phyloP scores from a whole-genome alignment of 2,888 invertebrate genomes.

The Frankliniella fusca region DNA sequence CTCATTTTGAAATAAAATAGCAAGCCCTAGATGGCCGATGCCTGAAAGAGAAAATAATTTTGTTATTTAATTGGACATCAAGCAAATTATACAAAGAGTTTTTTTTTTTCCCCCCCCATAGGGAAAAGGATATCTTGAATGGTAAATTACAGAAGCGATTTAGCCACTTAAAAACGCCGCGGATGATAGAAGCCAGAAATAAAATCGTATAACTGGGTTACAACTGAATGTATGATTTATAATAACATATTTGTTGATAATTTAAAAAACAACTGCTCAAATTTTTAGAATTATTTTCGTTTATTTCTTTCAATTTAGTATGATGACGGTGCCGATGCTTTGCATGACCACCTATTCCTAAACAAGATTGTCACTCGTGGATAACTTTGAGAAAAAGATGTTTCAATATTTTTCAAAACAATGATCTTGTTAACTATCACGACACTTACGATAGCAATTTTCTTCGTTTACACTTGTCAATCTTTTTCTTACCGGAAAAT shows the following conservation, averaged over 20 bases:
- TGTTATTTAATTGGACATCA: too few relatives aligned
- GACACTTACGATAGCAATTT: too few relatives aligned
- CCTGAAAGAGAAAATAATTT: too few relatives aligned
- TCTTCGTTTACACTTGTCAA: background rate
- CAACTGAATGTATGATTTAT: background rate
- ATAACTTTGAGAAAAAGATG: background rate
- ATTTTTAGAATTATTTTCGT: background rate
- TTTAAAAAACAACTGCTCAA: background rate
- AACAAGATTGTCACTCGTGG: background rate
- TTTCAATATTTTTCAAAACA: background rate
- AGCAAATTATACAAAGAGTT: too few relatives aligned
- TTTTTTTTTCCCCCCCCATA: too few relatives aligned
- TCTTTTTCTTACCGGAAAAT: background rate
- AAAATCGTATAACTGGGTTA: too few relatives aligned
- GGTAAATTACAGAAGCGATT: too few relatives aligned
- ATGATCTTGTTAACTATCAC: background rate
- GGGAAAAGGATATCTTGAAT: too few relatives aligned
- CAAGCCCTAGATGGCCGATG: too few relatives aligned
- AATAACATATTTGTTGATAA: background rate
- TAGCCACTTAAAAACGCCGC: too few relatives aligned
- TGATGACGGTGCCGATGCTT: constrained; percentile 24
- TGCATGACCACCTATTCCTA: background rate
- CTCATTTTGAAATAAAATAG: constrained; percentile 38
- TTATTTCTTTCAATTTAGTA: constrained; percentile 14
- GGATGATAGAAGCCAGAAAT: too few relatives aligned